Base-by-base conservation (phyloP, 2,113 vertebrate genomes). In the Passer montanus region DNA sequence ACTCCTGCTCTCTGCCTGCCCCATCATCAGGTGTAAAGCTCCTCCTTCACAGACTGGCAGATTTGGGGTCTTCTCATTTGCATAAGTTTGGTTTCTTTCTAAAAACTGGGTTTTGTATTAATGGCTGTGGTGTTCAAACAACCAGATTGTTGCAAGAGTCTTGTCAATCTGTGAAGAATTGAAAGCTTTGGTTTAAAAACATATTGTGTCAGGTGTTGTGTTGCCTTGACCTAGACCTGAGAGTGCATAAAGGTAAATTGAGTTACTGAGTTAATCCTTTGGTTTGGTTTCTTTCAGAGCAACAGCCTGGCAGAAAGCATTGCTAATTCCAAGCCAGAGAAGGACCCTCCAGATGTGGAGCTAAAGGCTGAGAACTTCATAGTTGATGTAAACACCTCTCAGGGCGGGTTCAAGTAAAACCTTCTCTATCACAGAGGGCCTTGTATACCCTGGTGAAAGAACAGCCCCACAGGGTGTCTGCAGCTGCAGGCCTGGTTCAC, bases 341-440 rank as follows among this genome's bases (percentile, higher is more conserved):
- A 35, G 7, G 1, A 89, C 15, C 4, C 21, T 30, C 76, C 93
- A 7, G 92, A 97, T 11, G 95, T 91, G 58, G 77, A 88, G 41
- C 97, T 99, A 16, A 92, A 95, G 64, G 96, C 98, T 30, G 98
- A 99, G 93, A 99, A 99, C 93, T 99, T 99, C 76, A 53, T 99
- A 49, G 98, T 99, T 59, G 98, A 93, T 93, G 99, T 99, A 96
- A 98, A 97, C 97, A 95, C 93, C 76, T 86, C 63, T 63, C 30
- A 16, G 39, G 84, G 39, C 2, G 1, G 52, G 23, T 50, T 75
- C 17, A 44, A 83, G 46, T 90, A 13, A 46, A 90, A 87, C 3
- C 15, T n/a, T 33, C 28, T n/a, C 27, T 1, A 2, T 68, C 2
- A 3, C 59, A 75, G 56, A 24, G 47, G 33, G 41, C 20, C 35